phyloP scores from a whole-genome alignment of 1,140 invertebrate species.

The Bombus polaris region DNA sequence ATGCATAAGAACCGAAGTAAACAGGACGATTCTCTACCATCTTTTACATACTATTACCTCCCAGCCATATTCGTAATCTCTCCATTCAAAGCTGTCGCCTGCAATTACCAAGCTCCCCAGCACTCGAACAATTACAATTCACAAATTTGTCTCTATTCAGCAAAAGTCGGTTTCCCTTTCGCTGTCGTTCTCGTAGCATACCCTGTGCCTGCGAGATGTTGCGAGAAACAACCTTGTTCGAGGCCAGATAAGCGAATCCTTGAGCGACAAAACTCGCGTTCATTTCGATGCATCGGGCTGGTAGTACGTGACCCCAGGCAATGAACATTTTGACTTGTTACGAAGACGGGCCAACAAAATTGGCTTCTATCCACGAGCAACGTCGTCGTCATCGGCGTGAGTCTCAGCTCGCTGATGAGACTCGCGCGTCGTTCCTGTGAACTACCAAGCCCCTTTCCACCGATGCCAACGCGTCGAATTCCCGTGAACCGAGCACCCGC shows the following conservation, averaged over 20 bases:
- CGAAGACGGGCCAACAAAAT: slow-evolving; percentile 49
- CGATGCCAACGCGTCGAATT: slow-evolving; percentile 29
- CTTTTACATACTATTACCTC: too few relatives aligned
- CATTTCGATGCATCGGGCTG: slow-evolving; percentile 23
- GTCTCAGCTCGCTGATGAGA: slow-evolving; percentile 31
- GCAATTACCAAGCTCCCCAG: neutral
- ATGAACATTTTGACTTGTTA: slow-evolving; percentile 48
- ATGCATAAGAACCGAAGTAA: too few relatives aligned
- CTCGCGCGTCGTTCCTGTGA: slow-evolving; percentile 11
- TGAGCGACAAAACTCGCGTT: slow-evolving; percentile 17
- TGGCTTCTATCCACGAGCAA: slow-evolving; percentile 50
- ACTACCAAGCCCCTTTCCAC: neutral
- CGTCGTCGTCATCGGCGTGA: slow-evolving; percentile 10
- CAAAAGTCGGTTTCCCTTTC: neutral
- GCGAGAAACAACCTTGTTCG: neutral
- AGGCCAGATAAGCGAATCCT: slow-evolving; percentile 22
- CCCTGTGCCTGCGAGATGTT: too few relatives aligned
- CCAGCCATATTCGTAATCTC: neutral
- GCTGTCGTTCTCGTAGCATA: neutral
- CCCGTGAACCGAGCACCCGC: slow-evolving; percentile 11
- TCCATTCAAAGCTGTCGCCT: neutral
- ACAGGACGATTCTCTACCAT: too few relatives aligned
- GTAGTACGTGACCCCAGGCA: slow-evolving; percentile 48
- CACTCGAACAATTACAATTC: neutral
- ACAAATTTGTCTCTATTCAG: neutral